Evolutionary conservation across 2,113 vertebrate genomes (phyloP), one percentile per base, ranked within the genome.

Genomic region (Picathartes gymnocephalus): DNA sequence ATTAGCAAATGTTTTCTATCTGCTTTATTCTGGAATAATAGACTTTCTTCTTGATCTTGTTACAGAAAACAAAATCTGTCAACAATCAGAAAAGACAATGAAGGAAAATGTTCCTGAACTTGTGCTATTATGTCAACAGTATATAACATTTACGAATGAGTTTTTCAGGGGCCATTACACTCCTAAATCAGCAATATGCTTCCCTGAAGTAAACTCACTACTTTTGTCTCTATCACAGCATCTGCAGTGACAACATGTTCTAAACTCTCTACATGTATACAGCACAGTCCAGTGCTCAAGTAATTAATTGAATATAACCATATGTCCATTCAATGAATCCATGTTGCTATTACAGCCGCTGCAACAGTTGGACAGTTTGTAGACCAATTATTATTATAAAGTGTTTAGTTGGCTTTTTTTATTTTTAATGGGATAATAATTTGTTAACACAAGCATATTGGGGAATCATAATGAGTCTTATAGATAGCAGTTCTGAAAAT

Each of bases 181-280:
- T 78, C 58, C 62, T 82, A 91, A 95, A 93, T 45, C 53, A 92
- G 66, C 73, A 88, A 92, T 87, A 95, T 71, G 58, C 57, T 92
- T 95, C 64, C 77, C 60, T 68, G 64, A 81, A 90, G 61, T 24
- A 92, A 95, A 90, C 47, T 61, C 62, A 42, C 35, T 76, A 4
- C 66, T 86, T 95, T 88, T 72, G 78, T 64, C 70, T 70, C 44
- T 70, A 31, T 92, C 78, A 71, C 39, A 60, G 61, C 72, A 93
- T 85, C 86, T 95, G 83, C 85, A 92, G 30, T 88, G 78, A 80
- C 65, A 93, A 88, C 33, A 39, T 66, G 91, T 87, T 97, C 64
- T 88, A 78, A 95, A 90, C 66, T 51, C 65, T 53, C n/a, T 94
- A 23, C 76, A 73, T 61, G 20, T 70, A 83, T n/a, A 70, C 11